These are phyloP conservation scores for Prionailurus bengalensis DNA, from an alignment of 2,113 vertebrate species.

Conservation along the genomic window DNA sequence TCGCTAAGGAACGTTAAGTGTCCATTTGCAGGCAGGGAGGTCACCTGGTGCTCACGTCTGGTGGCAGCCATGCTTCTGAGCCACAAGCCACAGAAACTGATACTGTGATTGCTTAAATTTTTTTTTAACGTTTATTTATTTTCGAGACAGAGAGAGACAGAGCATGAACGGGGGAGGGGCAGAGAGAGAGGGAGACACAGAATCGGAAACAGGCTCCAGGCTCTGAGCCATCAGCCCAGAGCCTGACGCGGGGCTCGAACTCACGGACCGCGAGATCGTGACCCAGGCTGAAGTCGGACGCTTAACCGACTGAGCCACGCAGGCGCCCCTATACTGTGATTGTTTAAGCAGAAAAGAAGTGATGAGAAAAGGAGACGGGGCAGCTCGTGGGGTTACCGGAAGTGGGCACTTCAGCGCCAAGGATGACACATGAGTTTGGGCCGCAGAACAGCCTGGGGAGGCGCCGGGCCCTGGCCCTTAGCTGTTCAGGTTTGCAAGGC, in stretches of 20 bases:
- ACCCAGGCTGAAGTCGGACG: too few species aligned
- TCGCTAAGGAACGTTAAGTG: not conserved
- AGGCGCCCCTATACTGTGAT: too few species aligned
- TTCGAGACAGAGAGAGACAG: too few species aligned
- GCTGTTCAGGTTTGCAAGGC: not conserved
- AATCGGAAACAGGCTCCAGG: too few species aligned
- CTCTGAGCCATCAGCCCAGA: too few species aligned
- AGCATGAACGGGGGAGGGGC: too few species aligned
- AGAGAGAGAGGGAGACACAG: too few species aligned
- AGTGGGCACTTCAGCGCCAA: rapidly evolving
- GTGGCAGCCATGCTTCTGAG: not conserved
- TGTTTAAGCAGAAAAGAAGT: not conserved
- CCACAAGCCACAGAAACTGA: not conserved
- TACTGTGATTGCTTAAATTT: not conserved
- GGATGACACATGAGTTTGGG: rapidly evolving
- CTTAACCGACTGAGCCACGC: too few species aligned
- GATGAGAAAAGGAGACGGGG: not conserved
- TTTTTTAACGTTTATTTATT: too few species aligned
- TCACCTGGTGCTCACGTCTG: not conserved
- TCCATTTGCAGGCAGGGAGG: not conserved
- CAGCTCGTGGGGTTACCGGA: not conserved
- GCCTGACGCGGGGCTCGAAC: too few species aligned
- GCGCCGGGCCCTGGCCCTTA: rapidly evolving
- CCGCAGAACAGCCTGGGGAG: rapidly evolving
- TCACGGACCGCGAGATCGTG: rapidly evolving